phyloP scores from a whole-genome alignment of 2,888 invertebrate genomes.

The Camptogramma bilineatum region DNA sequence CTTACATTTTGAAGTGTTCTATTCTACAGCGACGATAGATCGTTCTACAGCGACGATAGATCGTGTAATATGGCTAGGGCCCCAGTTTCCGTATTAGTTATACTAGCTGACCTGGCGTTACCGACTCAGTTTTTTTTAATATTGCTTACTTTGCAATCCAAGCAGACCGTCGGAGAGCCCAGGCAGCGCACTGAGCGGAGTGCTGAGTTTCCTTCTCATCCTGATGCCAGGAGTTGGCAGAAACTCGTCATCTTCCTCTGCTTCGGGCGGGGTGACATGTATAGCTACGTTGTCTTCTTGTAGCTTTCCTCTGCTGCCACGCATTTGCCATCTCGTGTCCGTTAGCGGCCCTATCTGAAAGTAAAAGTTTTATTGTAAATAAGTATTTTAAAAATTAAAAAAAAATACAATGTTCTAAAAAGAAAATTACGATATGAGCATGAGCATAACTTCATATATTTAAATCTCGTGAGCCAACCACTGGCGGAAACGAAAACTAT shows the following conservation, averaged over 20 bases:
- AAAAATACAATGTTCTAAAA: background rate
- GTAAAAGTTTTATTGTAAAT: conserved; percentile 20
- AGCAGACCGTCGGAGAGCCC: conserved; percentile 60
- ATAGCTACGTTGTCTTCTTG: conserved; percentile 73
- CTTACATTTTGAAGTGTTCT: no score
- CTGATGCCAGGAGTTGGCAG: conserved; percentile 66
- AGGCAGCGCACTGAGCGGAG: conserved; percentile 70
- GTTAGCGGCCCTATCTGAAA: conserved; percentile 78
- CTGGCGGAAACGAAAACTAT: no score
- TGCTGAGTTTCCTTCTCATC: conserved; percentile 74
- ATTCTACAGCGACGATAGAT: no score
- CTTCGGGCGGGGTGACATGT: conserved; percentile 80
- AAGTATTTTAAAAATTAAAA: no score
- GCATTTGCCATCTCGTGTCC: conserved; percentile 69
- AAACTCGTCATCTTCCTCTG: conserved; percentile 75
- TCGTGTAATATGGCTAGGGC: no score
- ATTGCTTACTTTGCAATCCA: conserved; percentile 44
- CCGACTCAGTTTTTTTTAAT: no score
- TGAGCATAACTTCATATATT: no score
- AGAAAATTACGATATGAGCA: no score
- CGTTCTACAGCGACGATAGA: no score
- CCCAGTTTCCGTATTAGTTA: no score
- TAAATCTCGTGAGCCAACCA: no score
- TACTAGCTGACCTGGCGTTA: no score
- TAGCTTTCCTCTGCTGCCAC: conserved; percentile 56